Evolutionary conservation across 1,140 invertebrate species (phyloP), one percentile per base, ranked within the genome.

Genomic region (Drosophila tsacasi): DNA sequence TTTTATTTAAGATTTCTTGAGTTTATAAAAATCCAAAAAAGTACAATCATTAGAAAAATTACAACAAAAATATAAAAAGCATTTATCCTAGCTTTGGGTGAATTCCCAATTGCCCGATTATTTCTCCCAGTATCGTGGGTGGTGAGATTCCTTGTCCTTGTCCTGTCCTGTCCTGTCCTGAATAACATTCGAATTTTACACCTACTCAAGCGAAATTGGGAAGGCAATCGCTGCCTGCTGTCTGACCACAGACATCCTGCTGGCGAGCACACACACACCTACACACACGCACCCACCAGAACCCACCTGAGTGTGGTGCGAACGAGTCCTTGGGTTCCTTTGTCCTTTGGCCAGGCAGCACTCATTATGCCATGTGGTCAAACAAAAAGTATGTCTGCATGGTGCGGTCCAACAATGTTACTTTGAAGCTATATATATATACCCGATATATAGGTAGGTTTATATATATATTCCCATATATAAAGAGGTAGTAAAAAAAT

Each of bases 341-440:
- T 52, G 67, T 84, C 66, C 73, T 63, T 44, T 50, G 27, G 57
- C 65, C 72, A 59, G 39, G 47, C 62, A 62, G 21, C 76, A 58
- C 76, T 86, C 83, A 86, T 86, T 86, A 86, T 76, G 76, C 76
- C 79, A 76, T 86, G 83, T 86, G 83, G 83, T 86, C 83, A 81
- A 63, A 85, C 82, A 85, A 74, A 85, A 82, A 82, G 74, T 78
- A 79, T 79, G 81, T 83, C 71, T 73, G 69, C 65, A 50, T 79
- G 54, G 27, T 74, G 71, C 46, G 71, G 46, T 52, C 46, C 57
- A 74, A 75, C 80, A 68, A 65, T 61, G 80, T 65, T 83, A 61
- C 78, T 80, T 81, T 81, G 71, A 81, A 76, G 78, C 68, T 49
- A 79, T 37, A 58, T 71, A 71, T 39, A 66, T 21, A 19, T 25